Percentiles rank a stretch among this genome's conserved stretches.
phyloP scores from a whole-genome alignment of 1,140 invertebrate species.

The Thaumetopoea pityocampa region DNA sequence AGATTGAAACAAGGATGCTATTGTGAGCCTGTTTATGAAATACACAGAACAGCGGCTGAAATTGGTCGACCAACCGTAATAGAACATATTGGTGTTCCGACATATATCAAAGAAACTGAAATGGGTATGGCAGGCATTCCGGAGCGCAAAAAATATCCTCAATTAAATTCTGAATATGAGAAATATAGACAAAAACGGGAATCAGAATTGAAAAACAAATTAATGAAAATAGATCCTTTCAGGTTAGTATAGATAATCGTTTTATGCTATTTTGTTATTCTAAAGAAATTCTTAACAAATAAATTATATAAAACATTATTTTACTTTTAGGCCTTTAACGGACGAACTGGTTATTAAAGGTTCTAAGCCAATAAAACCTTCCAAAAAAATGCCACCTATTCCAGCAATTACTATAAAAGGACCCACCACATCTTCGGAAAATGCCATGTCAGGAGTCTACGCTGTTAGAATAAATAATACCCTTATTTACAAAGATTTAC shows the following conservation, averaged over 20 bases:
- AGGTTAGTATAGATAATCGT: slow-evolving; percentile 43
- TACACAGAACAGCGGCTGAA: slow-evolving; percentile 39
- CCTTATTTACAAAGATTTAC: slow-evolving; percentile 40
- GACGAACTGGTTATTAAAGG: slow-evolving; percentile 44
- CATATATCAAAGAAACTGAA: slow-evolving; percentile 53
- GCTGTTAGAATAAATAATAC: slow-evolving; percentile 60
- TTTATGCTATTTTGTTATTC: slow-evolving; percentile 5
- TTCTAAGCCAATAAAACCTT: slow-evolving; percentile 36
- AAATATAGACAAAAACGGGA: slow-evolving; percentile 44
- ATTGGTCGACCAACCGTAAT: slow-evolving; percentile 42
- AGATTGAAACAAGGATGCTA: slow-evolving; percentile 46
- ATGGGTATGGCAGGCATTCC: slow-evolving; percentile 35
- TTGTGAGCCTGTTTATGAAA: slow-evolving; percentile 46
- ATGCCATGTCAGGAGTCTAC: slow-evolving; percentile 24
- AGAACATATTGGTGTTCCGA: slow-evolving; percentile 60
- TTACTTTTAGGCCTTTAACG: slow-evolving; percentile 45
- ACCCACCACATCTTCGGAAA: not conserved
- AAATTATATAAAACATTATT: not conserved
- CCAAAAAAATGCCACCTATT: slow-evolving; percentile 28
- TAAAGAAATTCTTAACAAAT: slow-evolving; percentile 1
- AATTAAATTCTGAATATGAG: slow-evolving; percentile 39
- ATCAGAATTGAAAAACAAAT: slow-evolving; percentile 31
- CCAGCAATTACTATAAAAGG: slow-evolving; percentile 27
- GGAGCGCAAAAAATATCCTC: slow-evolving; percentile 25
- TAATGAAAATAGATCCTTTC: slow-evolving; percentile 52